Evolutionary conservation across 53 echinoderm and acorn worm genomes (phyloP).

Genomic region (Hippasteria phrygiana): DNA sequence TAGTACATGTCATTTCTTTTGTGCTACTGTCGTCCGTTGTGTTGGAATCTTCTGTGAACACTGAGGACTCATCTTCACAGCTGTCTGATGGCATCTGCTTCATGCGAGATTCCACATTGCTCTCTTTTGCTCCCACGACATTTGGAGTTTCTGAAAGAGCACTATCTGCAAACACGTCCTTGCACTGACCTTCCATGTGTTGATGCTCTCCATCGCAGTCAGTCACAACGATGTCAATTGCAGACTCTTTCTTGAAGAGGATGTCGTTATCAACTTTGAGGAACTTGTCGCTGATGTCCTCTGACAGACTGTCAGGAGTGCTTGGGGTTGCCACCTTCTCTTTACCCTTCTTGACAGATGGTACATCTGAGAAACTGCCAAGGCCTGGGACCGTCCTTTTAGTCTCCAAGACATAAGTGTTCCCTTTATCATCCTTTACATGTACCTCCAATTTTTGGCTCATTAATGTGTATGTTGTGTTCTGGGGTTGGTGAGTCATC

Average conservation of each 20-base stretch:
- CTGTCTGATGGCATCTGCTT: constrained; percentile 63
- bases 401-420: background rate
- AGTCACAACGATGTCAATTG: constrained; percentile 59
- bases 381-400: constrained; percentile 12
- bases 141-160: constrained; percentile 30
- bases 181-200: background rate
- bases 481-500: background rate
- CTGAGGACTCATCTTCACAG: constrained; percentile 70
- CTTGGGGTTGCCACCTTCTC: constrained; percentile 29
- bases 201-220: constrained; percentile 20
- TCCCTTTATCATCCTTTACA: background rate
- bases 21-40: constrained; percentile 65
- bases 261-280: constrained; percentile 85
- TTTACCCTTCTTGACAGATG: background rate
- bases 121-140: constrained; percentile 1
- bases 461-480: constrained; percentile 19
- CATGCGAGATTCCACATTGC: constrained; percentile 35
- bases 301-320: constrained; percentile 53
- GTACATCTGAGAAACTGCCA: background rate
- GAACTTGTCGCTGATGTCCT: constrained; percentile 72
- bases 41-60: constrained; percentile 76
- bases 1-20: constrained; percentile 43
- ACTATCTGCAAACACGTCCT: constrained; percentile 44
- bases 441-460: constrained; percentile 37
- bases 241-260: constrained; percentile 77